Evolutionary conservation across 2,888 invertebrate species (phyloP), one percentile per base, ranked within the genome.

Genomic region (Capitulum mitella): DNA sequence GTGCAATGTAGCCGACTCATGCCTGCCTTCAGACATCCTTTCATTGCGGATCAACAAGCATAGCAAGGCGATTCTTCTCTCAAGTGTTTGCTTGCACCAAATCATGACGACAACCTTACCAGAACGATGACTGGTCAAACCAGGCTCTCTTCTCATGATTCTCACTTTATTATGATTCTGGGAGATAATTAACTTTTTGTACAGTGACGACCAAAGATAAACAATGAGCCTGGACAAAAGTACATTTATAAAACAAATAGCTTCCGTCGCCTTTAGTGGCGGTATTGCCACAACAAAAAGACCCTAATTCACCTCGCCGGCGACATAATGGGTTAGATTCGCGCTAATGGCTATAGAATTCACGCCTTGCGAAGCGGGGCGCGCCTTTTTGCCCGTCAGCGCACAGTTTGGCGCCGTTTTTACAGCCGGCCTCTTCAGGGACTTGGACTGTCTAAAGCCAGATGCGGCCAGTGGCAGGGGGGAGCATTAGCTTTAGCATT

Each of bases 181-280:
- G 70, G 40, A 70, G 70, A 40, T 70, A 70, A 70, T 70, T 70
- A 70, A 26, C 40, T 70, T 70, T 70, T 70, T 70, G 40, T 70
- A 19, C 10, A 26, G 37, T 26, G 40, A 26, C 70, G 70, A 70
- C 40, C 70, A 40, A 70, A 70, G 37, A 70, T 70, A 70, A 70
- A 70, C 70, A 70, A 70, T 19, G 70, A 10, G 70, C n/a, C 70
- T 6, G 29, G 70, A 40, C 40, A 70, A 40, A 70, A 70, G 70
- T 40, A 70, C 70, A 70, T 70, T 70, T 70, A 70, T 70, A 40
- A 70, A 70, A 70, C 70, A 70, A 70, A 70, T 70, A 70, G 70
- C 70, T 70, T 70, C 70, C 70, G 70, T 40, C 70, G 70, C 40
- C 70, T 1, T 26, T 12, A 70, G 70, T 70, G 70, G 3, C 26